Evolutionary conservation across 2,888 invertebrate species (phyloP), one percentile per base, ranked within the genome.

Genomic region (Gerosis bhagava): DNA sequence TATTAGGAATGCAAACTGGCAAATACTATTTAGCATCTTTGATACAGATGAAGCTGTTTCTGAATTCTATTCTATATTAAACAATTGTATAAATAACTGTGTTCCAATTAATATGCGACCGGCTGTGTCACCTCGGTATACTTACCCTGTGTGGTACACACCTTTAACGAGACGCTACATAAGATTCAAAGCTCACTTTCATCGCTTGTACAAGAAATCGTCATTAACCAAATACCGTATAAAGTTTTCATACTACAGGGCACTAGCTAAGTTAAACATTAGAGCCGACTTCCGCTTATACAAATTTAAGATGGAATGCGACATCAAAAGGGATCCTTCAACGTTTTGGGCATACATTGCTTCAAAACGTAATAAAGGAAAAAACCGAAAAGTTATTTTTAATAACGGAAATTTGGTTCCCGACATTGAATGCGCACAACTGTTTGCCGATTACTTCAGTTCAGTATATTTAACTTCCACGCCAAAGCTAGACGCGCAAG

Each of bases 1-100:
- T 37, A 7, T 7, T 13, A n/a, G 7, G 16, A 6, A 26, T 8
- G n/a, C n/a, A 15, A 16, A 36, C 10, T 36, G 36, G 36, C 5
- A 13, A 10, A 15, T 15, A n/a, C 6, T 36, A 13, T 24, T 11
- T 13, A 5, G 7, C 5, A 21, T 24, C 4, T 12, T 8, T 3
- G 35, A 35, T 22, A 6, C n/a, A 3, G 17, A 35, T 10, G 3
- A 5, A 15, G 24, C 5, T 8, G 24, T 36, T 1, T 13, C 2
- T 13, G n/a, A 36, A 12, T 36, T 36, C 15, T 36, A 36, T 16
- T 3, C 5, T 1, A 15, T 36, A 15, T 4, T 36, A 3, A 12
- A 36, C 25, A 25, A 4, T 13, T 36, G 25, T 25, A 25, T 36
- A n/a, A 16, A 36, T 36, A 36, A 10, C 36, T 36, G 36, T 6